phyloP scores from a whole-genome alignment of 1,140 invertebrate genomes.

The Drosophila asahinai region DNA sequence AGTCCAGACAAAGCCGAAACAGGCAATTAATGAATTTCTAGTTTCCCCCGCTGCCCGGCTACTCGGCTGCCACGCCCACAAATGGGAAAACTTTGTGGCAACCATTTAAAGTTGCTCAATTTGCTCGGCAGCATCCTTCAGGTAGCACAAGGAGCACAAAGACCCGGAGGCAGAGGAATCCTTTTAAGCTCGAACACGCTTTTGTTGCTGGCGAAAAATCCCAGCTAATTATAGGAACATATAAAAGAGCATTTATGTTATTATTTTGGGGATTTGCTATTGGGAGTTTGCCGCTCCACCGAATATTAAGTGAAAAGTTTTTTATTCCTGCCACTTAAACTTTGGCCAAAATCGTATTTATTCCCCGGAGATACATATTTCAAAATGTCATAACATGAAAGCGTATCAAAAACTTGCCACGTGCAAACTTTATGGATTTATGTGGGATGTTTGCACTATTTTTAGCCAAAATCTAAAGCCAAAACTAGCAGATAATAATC shows the following conservation, averaged over 20 bases:
- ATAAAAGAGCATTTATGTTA: conserved; percentile 36
- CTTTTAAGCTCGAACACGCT: conserved; percentile 35
- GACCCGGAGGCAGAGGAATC: conserved; percentile 24
- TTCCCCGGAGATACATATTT: conserved; percentile 4
- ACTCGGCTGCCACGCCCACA: conserved; percentile 14
- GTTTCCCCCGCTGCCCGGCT: conserved; percentile 11
- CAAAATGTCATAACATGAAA: conserved; percentile 3
- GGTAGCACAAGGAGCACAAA: conserved; percentile 23
- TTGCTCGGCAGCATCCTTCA: conserved; percentile 36
- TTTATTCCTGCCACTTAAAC: conserved; percentile 22
- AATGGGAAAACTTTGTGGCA: conserved; percentile 48
- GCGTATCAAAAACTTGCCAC: conserved; percentile 13
- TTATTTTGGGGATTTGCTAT: conserved; percentile 37
- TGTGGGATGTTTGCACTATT: conserved; percentile 3
- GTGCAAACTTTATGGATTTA: conserved; percentile 7
- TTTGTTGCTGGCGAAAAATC: conserved; percentile 32
- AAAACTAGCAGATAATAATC: background rate
- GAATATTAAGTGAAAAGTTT: conserved; percentile 38
- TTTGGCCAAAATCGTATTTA: conserved; percentile 5
- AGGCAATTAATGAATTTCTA: conserved; percentile 57
- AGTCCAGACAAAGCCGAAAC: conserved; percentile 52
- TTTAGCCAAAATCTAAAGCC: background rate
- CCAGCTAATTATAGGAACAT: conserved; percentile 41
- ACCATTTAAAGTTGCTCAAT: conserved; percentile 53
- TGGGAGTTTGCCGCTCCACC: conserved; percentile 10